Conservation (phyloP, 2,888 invertebrate genomes). For the Sesamia inferens region DNA sequence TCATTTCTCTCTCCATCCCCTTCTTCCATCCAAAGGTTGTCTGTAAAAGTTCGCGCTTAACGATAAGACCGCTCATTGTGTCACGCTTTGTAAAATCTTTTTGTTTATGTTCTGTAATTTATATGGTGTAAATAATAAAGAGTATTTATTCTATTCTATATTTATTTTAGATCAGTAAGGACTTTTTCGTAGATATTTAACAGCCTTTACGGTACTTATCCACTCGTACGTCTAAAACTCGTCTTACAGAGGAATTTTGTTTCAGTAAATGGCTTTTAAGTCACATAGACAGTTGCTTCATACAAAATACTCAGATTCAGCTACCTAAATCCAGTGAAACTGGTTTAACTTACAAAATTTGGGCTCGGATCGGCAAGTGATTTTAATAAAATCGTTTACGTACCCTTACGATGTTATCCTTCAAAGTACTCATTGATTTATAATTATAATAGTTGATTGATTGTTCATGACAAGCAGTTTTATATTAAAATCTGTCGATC, state of each 20-base stretch:
- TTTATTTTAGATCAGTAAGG: too few relatives aligned
- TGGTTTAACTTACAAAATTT: background rate
- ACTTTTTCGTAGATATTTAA: background rate
- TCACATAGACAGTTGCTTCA: background rate
- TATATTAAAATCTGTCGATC: slow-evolving; percentile 27
- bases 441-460: slow-evolving; percentile 26
- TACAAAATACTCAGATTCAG: background rate
- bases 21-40: too few relatives aligned
- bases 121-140: too few relatives aligned
- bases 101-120: too few relatives aligned
- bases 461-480: slow-evolving; percentile 39
- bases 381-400: background rate
- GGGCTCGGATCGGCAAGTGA: too few relatives aligned
- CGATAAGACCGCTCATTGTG: too few relatives aligned
- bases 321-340: background rate
- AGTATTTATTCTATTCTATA: too few relatives aligned
- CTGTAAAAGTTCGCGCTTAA: too few relatives aligned
- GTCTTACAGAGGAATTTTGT: background rate
- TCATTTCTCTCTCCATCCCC: too few relatives aligned
- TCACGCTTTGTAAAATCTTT: too few relatives aligned
- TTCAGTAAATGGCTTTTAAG: background rate
- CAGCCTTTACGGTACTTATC: too few relatives aligned
- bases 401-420: background rate
- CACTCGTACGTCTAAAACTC: background rate
- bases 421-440: background rate